These are phyloP conservation scores for Strongylocentrotus purpuratus DNA, from an alignment of 35 echinoderm and acorn worm genomes.

Conservation along the genomic window DNA sequence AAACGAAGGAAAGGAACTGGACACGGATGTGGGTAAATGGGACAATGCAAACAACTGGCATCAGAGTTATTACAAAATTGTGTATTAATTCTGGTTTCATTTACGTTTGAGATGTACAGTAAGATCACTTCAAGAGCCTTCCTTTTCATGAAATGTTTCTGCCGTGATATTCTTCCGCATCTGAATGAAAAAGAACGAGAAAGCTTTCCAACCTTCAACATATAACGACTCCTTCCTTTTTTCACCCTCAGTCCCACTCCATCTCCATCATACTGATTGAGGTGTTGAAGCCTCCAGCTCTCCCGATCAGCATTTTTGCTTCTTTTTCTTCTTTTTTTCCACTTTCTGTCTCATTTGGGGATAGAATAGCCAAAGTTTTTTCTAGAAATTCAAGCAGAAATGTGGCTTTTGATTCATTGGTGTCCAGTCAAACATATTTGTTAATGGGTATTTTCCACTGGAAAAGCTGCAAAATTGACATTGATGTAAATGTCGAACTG, in stretches of 20 bases:
- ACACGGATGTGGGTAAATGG: too few relatives aligned
- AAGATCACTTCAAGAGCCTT: too few relatives aligned
- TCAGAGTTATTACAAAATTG: too few relatives aligned
- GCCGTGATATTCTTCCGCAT: too few relatives aligned
- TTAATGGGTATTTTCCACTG: background rate
- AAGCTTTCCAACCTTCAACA: background rate
- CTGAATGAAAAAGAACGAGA: too few relatives aligned
- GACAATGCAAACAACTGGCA: too few relatives aligned
- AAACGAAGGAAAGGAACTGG: too few relatives aligned
- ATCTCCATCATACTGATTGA: background rate
- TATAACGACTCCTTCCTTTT: background rate
- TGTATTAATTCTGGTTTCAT: too few relatives aligned
- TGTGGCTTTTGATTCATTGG: background rate
- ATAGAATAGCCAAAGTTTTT: background rate
- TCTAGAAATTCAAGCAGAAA: background rate
- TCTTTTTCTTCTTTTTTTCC: background rate
- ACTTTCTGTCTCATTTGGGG: background rate
- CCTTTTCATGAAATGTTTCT: too few relatives aligned
- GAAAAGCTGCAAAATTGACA: background rate
- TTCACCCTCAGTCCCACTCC: background rate
- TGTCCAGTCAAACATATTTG: background rate
- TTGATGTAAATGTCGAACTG: too few relatives aligned
- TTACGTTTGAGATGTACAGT: too few relatives aligned
- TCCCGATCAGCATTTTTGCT: background rate
- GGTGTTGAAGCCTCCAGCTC: background rate